Base-by-base conservation (phyloP, 2,113 vertebrate species). In the Chunga burmeisteri region DNA sequence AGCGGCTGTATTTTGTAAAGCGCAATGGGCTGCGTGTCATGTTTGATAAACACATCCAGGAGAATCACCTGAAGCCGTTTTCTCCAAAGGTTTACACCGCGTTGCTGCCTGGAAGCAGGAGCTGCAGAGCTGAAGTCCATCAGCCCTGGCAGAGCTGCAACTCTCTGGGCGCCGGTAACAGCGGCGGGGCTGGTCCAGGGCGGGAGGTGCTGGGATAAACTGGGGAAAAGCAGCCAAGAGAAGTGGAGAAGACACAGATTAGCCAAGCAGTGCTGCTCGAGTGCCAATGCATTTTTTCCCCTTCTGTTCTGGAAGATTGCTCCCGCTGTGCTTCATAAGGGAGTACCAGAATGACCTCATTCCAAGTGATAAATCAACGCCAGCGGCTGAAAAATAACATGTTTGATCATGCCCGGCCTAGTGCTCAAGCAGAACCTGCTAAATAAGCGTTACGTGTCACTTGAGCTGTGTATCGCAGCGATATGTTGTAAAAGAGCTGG, bases 21-120 rank as follows among this genome's bases (percentile, higher is more conserved):
- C 16, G 16, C 61, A 49, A 32, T 32, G 16, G 68, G 23, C 46
- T 36, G 7, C 14, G 0, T 5, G 22, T 22, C 1, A 0, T 3
- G 3, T 13, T 36, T 6, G 14, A 49, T 16, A 62, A 38, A 50
- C 7, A 4, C 26, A 1, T 10, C 4, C 40, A 14, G 58, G n/a
- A 84, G n/a, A 72, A 75, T 50, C 58, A 40, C 81, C 81, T 84
- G 62, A 44, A 77, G 62, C 3, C 4, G 16, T 10, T 55, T 26
- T 11, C 32, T 1, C 5, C 11, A 10, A 11, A 50, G 65, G 50
- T 65, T 89, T 56, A 36, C 49, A 58, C 3, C 2, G 26, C 7
- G 1, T 5, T 16, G 59, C 32, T 4, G 3, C 34, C 44, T 34
- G 53, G 38, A 38, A 73, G 42, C 53, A 22, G 34, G 23, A 32